Evolutionary conservation across 2,888 invertebrate species (phyloP).

Genomic region (Trachelus tabidus): DNA sequence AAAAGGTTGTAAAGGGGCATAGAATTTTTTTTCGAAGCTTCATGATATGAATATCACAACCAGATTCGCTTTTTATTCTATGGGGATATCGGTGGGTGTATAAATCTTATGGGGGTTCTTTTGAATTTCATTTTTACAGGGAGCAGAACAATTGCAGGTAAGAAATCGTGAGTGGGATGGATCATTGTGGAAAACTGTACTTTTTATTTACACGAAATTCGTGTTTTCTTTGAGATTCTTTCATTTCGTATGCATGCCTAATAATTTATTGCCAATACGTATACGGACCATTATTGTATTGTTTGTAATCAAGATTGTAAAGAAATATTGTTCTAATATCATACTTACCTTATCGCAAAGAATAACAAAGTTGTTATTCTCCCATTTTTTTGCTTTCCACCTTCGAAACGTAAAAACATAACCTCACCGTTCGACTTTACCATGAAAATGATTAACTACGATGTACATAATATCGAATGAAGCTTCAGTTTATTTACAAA

Average conservation of each 20-base stretch:
- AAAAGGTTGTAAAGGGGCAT: neutral
- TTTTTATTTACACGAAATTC: no score
- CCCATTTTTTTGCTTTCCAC: neutral
- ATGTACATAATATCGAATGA: constrained; percentile 5
- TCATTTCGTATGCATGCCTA: no score
- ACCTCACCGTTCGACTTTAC: neutral
- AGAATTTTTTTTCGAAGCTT: neutral
- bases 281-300: no score
- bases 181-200: no score
- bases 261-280: no score
- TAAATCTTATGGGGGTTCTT: neutral
- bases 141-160: neutral
- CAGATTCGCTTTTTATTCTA: neutral
- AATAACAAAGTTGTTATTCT: neutral
- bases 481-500: constrained; percentile 45
- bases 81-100: neutral
- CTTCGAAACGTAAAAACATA: neutral
- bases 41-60: neutral
- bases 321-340: neutral
- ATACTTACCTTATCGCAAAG: neutral
- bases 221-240: no score
- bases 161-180: no score
- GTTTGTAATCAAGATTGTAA: no score
- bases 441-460: neutral
- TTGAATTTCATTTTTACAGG: neutral